Percentiles rank a stretch among this genome's conserved stretches.
phyloP scores from a whole-genome alignment of 1,140 invertebrate genomes.

The Caenorhabditis latens region DNA sequence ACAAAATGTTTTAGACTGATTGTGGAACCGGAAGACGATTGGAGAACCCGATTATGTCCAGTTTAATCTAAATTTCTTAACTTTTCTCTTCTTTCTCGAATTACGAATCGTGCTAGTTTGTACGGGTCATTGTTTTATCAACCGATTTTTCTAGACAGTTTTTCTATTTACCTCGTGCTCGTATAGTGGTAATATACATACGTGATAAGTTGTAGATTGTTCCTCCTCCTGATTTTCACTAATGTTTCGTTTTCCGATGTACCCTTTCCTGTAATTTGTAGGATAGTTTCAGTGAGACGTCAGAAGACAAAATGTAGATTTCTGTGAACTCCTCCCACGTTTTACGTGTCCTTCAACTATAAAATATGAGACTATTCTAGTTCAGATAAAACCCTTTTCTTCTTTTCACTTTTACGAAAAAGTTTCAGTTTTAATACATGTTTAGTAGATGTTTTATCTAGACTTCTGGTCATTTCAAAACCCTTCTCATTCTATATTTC shows the following conservation, averaged over 20 bases:
- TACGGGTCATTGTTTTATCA: not conserved
- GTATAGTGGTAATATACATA: no score
- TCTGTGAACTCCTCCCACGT: not conserved
- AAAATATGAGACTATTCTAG: not conserved
- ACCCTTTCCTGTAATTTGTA: not conserved
- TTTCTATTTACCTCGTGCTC: no score
- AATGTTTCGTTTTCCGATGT: not conserved
- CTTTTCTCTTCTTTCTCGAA: not conserved
- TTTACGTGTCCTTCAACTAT: not conserved
- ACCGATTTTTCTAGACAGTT: not conserved
- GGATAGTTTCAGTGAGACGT: not conserved
- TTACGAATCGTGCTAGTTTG: not conserved
- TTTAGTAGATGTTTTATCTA: not conserved
- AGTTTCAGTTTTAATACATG: no score
- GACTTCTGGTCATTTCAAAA: not conserved
- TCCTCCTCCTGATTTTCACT: no score
- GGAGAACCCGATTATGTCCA: constrained; percentile 10
- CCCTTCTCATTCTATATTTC: not conserved
- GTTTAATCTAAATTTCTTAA: constrained; percentile 7
- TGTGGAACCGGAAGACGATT: not conserved
- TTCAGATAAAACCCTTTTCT: not conserved
- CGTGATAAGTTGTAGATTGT: no score
- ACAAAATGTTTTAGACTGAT: constrained; percentile 9
- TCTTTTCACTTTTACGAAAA: not conserved
- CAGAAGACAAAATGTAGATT: not conserved